A percentile compares a stretch with the other conserved stretches of the same genome.
Conservation (phyloP, 2,797 vertebrate genomes). For the Discoglossus pictus region DNA sequence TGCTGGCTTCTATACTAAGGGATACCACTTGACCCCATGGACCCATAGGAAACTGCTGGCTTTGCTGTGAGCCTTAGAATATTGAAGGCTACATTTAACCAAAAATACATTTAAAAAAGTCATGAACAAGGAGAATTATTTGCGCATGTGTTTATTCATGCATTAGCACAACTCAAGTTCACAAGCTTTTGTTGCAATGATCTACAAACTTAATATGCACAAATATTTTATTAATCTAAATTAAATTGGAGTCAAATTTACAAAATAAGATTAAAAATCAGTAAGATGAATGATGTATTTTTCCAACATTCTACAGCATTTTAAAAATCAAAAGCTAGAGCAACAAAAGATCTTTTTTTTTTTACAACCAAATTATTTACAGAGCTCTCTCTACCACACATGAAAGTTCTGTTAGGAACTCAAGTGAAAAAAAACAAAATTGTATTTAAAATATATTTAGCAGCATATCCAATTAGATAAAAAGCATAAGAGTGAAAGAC, state of each 20-base stretch:
- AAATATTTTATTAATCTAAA: constrained; percentile 66
- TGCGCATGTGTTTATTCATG: constrained; percentile 70
- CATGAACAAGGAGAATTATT: constrained; percentile 47
- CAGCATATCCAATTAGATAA: constrained; percentile 76
- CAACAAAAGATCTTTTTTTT: constrained; percentile 70
- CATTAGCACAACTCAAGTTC: constrained; percentile 63
- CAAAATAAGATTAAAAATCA: constrained; percentile 71
- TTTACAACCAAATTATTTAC: constrained; percentile 76
- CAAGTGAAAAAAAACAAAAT: constrained; percentile 60
- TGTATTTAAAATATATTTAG: constrained; percentile 75
- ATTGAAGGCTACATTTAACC: neutral
- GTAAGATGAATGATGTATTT: constrained; percentile 68
- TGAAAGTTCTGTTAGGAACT: constrained; percentile 64
- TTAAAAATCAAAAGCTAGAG: constrained; percentile 75
- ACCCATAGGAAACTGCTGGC: no score
- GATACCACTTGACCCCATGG: no score
- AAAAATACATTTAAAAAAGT: constrained; percentile 1
- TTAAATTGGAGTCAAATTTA: constrained; percentile 69
- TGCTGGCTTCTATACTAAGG: no score
- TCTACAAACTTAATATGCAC: constrained; percentile 59
- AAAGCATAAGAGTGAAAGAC: no score
- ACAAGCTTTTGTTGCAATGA: constrained; percentile 60
- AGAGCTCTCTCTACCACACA: constrained; percentile 66
- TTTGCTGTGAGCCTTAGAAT: neutral
- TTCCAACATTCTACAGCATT: constrained; percentile 61